phyloP scores from a whole-genome alignment of 2,888 invertebrate genomes.

The Amitus sp. region DNA sequence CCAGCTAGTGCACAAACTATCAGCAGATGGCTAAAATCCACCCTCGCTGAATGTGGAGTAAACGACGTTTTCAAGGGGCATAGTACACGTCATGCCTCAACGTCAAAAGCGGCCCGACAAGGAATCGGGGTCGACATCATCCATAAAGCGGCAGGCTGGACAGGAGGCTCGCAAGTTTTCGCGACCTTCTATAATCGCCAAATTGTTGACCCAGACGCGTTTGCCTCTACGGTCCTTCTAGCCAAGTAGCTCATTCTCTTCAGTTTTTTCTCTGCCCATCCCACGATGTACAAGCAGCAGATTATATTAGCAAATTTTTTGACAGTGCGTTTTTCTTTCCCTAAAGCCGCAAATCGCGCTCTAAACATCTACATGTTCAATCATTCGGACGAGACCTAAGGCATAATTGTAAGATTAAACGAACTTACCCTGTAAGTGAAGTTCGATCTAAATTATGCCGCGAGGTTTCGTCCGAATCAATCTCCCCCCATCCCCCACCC shows the following conservation, averaged over 20 bases:
- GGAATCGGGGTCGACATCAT: not conserved
- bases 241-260: too few species aligned
- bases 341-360: not conserved
- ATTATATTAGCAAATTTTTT: too few species aligned
- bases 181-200: constrained; percentile 1
- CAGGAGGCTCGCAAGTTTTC: not conserved
- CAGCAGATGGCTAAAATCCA: not conserved
- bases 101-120: not conserved
- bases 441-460: too few species aligned
- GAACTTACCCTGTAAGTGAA: too few species aligned
- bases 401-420: too few species aligned
- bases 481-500: too few species aligned
- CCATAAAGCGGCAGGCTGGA: not conserved
- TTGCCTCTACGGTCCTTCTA: not conserved
- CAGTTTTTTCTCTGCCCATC: too few species aligned
- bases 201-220: not conserved
- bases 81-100: not conserved
- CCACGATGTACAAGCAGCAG: too few species aligned
- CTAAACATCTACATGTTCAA: not conserved
- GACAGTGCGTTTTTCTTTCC: too few species aligned
- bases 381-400: not conserved
- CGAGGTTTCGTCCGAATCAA: too few species aligned
- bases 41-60: not conserved
- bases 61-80: not conserved
- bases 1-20: not conserved